These are phyloP conservation scores for Danaus plexippus DNA, from an alignment of 1,140 invertebrate species.

Conservation along the genomic window DNA sequence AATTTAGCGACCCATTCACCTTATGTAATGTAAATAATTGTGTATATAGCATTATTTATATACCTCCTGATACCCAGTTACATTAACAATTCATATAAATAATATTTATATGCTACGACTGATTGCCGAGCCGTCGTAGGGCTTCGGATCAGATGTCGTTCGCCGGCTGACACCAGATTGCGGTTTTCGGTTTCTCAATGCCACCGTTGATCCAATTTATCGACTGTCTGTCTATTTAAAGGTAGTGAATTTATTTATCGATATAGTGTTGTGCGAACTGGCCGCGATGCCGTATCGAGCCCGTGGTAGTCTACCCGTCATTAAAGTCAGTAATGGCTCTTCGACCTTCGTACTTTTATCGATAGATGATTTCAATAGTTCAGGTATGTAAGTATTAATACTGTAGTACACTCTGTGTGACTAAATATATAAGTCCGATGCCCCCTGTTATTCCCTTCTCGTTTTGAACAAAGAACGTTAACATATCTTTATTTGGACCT, in stretches of 20 bases:
- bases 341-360: slow-evolving; percentile 16
- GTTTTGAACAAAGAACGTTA: slow-evolving; percentile 7
- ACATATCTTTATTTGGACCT: slow-evolving; percentile 5
- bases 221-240: slow-evolving; percentile 20
- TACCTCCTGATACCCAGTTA: neutral
- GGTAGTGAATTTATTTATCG: slow-evolving; percentile 9
- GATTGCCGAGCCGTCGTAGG: slow-evolving; percentile 12
- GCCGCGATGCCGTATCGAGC: slow-evolving; percentile 21
- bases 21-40: neutral
- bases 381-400: slow-evolving; percentile 12
- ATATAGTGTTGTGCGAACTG: slow-evolving; percentile 17
- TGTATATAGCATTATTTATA: neutral
- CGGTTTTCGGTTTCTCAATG: slow-evolving; percentile 34
- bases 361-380: slow-evolving; percentile 11
- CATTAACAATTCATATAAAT: too few species aligned
- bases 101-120: too few species aligned
- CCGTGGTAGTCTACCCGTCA: slow-evolving; percentile 17
- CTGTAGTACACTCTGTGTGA: neutral
- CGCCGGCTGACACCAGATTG: slow-evolving; percentile 23
- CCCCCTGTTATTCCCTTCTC: slow-evolving; percentile 1
- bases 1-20: neutral
- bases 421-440: slow-evolving; percentile 5
- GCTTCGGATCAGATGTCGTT: slow-evolving; percentile 35
- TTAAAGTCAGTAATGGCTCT: slow-evolving; percentile 20
- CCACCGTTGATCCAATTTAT: slow-evolving; percentile 26